Base-by-base conservation (phyloP, 1,140 invertebrate genomes). In the Thaumetopoea pityocampa region DNA sequence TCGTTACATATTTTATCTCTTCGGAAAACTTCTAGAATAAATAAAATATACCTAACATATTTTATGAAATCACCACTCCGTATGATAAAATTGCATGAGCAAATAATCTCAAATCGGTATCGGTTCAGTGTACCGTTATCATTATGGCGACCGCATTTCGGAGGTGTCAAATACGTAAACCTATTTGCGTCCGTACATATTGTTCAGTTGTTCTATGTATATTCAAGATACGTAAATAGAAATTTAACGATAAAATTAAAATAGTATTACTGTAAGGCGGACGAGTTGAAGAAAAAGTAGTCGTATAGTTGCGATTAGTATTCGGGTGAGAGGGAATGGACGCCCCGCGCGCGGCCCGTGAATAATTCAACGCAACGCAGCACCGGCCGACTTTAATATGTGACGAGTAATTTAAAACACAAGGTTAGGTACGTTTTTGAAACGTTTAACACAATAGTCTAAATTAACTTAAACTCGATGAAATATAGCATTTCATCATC, bases 321-420 rank as follows among this genome's bases (percentile, higher is more conserved):
- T 59, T 59, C 56, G 43, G 20, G 23, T 23, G 42, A 28, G 26
- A 42, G 5, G 23, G 11, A 45, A 32, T 55, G 40, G 24, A 41
- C 45, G 51, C 26, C 15, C 17, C 22, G 26, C 22, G 43, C 41
- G 43, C 10, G 23, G 37, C n/a, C 23, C 42, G 36, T 60, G 52
- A 51, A 60, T 60, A 46, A 60, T 60, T 60, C 57, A 60, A 56
- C 44, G 34, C 45, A 47, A 28, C 34, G 27, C 27, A 12, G 24
- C 38, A 42, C 33, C 17, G 40, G 35, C 28, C 42, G 32, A 36
- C 29, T 33, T 18, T 42, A 40, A 52, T 49, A 47, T 52, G 37
- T 52, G 48, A 52, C 32, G 19, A 34, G 46, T 47, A 48, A 43
- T 57, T 53, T 51, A 40, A 47, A 51, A 41, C 30, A 34, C 6